phyloP scores from a whole-genome alignment of 2,888 invertebrate genomes.

The Synanthedon myopaeformis region DNA sequence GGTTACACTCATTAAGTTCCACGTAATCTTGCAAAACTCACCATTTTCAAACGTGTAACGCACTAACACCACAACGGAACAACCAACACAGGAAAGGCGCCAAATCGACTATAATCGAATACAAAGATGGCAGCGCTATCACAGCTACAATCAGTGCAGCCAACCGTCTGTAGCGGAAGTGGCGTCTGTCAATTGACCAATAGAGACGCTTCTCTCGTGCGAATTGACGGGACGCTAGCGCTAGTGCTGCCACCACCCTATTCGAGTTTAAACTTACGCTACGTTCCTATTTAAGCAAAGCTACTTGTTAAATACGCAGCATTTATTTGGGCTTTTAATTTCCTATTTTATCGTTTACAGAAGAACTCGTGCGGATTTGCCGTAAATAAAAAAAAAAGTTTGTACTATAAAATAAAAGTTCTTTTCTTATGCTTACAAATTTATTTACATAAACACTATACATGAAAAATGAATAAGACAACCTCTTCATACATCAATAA shows the following conservation, averaged over 20 bases:
- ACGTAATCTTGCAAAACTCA: constrained; percentile 67
- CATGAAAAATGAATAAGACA: constrained; percentile 1
- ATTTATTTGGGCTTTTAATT: too few species aligned
- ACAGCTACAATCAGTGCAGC: constrained; percentile 23
- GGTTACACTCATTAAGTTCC: constrained; percentile 34
- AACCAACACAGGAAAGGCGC: constrained; percentile 68
- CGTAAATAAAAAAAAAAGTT: too few species aligned
- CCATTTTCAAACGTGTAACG: constrained; percentile 70
- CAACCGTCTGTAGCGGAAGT: constrained; percentile 45
- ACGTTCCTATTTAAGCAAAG: neutral
- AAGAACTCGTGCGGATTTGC: too few species aligned
- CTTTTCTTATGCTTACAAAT: too few species aligned
- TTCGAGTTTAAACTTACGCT: neutral
- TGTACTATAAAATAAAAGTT: too few species aligned
- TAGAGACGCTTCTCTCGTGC: constrained; percentile 11
- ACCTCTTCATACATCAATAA: constrained; percentile 61
- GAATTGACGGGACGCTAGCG: constrained; percentile 29
- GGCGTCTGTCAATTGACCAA: constrained; percentile 32
- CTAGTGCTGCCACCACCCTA: constrained; percentile 40
- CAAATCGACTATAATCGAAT: constrained; percentile 43
- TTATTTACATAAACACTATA: neutral
- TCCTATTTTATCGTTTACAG: too few species aligned
- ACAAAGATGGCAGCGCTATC: constrained; percentile 58
- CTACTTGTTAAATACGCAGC: too few species aligned
- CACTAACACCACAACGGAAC: constrained; percentile 55